Conservation (phyloP, 2,113 vertebrate genomes). For the Proteles cristata region DNA sequence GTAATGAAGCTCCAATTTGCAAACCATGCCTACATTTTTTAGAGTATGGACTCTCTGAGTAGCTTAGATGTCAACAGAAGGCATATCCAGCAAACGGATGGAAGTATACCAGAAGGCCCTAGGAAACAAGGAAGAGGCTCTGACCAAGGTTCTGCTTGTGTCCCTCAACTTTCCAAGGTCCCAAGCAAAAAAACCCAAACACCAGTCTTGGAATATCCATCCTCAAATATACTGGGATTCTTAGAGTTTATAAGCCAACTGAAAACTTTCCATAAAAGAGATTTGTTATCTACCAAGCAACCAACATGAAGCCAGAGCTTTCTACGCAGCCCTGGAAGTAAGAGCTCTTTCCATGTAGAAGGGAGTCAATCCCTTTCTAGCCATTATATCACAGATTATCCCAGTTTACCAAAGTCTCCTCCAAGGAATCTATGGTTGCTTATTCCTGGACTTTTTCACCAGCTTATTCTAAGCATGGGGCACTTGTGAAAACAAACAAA, state of each 20-base stretch:
- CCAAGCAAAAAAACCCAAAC: not conserved
- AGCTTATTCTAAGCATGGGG: not conserved
- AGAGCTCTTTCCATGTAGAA: not conserved
- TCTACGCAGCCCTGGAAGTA: not conserved
- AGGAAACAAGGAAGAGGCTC: not conserved
- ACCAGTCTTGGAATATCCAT: not conserved
- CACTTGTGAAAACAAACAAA: not conserved
- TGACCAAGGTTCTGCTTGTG: not conserved
- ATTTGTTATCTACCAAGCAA: not conserved
- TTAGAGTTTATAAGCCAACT: not conserved
- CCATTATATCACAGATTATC: not conserved
- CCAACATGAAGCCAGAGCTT: not conserved
- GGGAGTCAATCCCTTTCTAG: not conserved
- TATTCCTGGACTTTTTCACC: not conserved
- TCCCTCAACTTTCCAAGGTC: not conserved
- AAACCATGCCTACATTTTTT: not conserved
- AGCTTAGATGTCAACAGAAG: not conserved
- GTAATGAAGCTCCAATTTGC: not conserved
- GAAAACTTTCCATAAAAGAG: not conserved
- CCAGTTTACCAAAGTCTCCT: not conserved
- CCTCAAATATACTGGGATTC: not conserved
- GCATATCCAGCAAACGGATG: not conserved
- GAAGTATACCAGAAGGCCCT: not conserved
- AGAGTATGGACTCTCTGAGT: not conserved
- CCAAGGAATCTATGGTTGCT: not conserved